phyloP scores from a whole-genome alignment of 2,888 invertebrate genomes.

The Chydorus sphaericus region DNA sequence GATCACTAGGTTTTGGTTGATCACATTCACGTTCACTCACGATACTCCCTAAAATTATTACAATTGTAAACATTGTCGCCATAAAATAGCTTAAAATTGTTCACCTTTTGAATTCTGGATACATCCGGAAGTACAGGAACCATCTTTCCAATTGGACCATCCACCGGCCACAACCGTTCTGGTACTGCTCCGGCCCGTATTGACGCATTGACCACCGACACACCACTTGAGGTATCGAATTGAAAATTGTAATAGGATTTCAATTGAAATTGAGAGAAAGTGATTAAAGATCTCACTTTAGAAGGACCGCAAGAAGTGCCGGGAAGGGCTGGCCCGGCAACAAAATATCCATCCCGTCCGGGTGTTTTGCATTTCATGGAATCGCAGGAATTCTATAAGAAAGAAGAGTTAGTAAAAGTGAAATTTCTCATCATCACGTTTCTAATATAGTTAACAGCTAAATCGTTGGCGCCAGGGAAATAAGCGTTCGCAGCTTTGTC shows the following conservation, averaged over 20 bases:
- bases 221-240: slow-evolving; percentile 40
- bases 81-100: not conserved
- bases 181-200: not conserved
- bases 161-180: slow-evolving; percentile 29
- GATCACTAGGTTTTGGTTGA: slow-evolving; percentile 35
- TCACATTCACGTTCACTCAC: slow-evolving; percentile 42
- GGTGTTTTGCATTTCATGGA: slow-evolving; percentile 57
- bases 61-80: not conserved
- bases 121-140: slow-evolving; percentile 50
- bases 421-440: not conserved
- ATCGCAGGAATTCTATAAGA: slow-evolving; percentile 38
- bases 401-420: not conserved
- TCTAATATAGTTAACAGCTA: slow-evolving; percentile 10
- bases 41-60: slow-evolving; percentile 27
- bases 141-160: slow-evolving; percentile 48
- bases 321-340: slow-evolving; percentile 66
- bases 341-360: slow-evolving; percentile 54
- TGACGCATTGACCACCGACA: slow-evolving; percentile 47
- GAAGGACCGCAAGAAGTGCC: slow-evolving; percentile 54
- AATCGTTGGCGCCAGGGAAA: slow-evolving; percentile 24
- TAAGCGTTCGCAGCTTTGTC: slow-evolving; percentile 48
- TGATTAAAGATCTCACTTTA: slow-evolving; percentile 34
- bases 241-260: not conserved
- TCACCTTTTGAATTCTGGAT: slow-evolving; percentile 43
- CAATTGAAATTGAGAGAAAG: not conserved